These are phyloP conservation scores for Cataglyphis albicans DNA, from an alignment of 2,888 invertebrate species.

Conservation along the genomic window DNA sequence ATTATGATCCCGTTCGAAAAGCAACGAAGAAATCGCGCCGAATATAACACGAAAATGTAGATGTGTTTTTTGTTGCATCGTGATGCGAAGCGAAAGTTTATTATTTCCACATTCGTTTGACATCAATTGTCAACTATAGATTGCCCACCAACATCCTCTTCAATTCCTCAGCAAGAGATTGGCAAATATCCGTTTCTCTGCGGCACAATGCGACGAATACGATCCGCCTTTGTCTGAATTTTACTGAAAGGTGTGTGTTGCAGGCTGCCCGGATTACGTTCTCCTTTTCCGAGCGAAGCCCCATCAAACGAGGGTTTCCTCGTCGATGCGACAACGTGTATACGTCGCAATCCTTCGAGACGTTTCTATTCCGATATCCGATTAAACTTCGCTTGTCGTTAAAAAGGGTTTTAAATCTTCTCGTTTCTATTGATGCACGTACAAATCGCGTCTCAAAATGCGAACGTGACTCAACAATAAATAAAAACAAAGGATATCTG, in stretches of 20 bases:
- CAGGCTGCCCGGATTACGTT: constrained; percentile 48
- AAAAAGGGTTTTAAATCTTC: constrained; percentile 61
- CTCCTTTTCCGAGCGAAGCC: constrained; percentile 34
- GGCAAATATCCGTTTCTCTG: constrained; percentile 37
- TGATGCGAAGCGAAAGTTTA: background rate
- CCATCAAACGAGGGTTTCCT: constrained; percentile 46
- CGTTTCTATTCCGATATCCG: constrained; percentile 61
- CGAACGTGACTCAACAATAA: background rate
- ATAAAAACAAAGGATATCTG: constrained; percentile 3
- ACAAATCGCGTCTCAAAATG: constrained; percentile 4
- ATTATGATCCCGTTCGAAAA: background rate
- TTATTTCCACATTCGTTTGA: constrained; percentile 1
- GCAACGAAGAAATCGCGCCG: background rate
- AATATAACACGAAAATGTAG: background rate
- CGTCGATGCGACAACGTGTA: constrained; percentile 38
- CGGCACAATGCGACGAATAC: background rate
- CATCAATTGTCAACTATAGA: constrained; percentile 30
- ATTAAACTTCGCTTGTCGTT: constrained; percentile 71
- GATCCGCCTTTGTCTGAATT: constrained; percentile 54
- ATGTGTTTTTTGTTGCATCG: background rate
- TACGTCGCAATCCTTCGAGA: constrained; percentile 44
- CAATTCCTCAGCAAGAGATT: background rate
- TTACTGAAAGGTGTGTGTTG: constrained; percentile 35
- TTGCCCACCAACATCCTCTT: background rate
- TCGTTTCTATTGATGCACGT: constrained; percentile 30